Evolutionary conservation across 2,797 vertebrate genomes (phyloP), one percentile per base, ranked within the genome.

Genomic region (Notoglanidium macrostoma): DNA sequence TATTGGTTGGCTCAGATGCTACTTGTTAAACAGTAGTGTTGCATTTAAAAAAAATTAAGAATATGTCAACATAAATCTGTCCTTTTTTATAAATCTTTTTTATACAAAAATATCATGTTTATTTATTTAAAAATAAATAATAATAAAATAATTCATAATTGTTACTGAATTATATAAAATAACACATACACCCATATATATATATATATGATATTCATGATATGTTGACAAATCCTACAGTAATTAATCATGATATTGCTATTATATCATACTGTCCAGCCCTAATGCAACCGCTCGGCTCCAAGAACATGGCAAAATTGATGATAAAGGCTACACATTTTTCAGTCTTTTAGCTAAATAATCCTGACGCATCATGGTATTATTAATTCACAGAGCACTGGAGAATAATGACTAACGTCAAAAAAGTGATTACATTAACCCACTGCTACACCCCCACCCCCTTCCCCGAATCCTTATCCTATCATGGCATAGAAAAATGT

Each of bases 371-470:
- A 82, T 65, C 26, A 49, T 10, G 5, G 40, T 46, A 19, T 82
- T 65, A 65, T 82, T 49, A 82, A 82, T 82, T 82, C 17, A 65
- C 8, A 26, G 59, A 1, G 79, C 35, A 49, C 88, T 88, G 89
- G 86, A 67, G 83, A 83, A 68, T 83, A 83, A 83, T 83, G 63
- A 83, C n/a, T 68, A 11, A 5, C 44, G 2, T 83, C 46, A 83
- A 83, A 83, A 82, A 83, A 89, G 78, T 88, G 40, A 88, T 85
- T 87, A 19, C 55, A 61, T 81, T 23, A 80, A 51, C 55, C 40
- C 73, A 59, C 26, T 57, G 61, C 72, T n/a, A 74, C 79, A 83
- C 86, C 82, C 85, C 51, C 87, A 89, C 61, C 63, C 26, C n/a
- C 26, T 83, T 68, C n/a, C 46, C 46, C 21, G 61, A 51, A 83